These are phyloP conservation scores for Eretmochelys imbricata DNA, from an alignment of 2,113 vertebrate species.

Conservation along the genomic window DNA sequence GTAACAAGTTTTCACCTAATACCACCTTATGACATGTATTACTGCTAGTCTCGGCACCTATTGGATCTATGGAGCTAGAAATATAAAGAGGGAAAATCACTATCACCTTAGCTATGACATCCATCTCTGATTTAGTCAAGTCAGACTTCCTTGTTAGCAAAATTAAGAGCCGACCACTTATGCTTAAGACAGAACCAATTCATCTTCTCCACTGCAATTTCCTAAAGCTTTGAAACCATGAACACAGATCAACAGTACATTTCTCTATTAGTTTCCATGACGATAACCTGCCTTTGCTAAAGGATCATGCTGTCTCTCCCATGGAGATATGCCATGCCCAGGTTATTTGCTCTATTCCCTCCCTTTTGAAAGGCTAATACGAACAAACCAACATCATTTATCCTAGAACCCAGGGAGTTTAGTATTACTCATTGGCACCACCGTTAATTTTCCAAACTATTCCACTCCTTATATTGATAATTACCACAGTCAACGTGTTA, in stretches of 20 bases:
- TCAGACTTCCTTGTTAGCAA: background rate
- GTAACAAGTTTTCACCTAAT: background rate
- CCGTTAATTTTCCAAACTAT: background rate
- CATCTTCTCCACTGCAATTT: background rate
- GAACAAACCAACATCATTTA: background rate
- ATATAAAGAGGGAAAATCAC: background rate
- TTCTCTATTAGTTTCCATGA: background rate
- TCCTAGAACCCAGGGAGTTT: background rate
- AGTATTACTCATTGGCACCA: background rate
- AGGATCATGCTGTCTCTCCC: background rate
- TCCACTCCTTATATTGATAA: conserved; percentile 20
- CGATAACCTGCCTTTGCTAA: background rate
- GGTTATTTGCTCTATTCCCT: background rate
- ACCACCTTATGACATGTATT: background rate
- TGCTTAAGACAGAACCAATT: background rate
- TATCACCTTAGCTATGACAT: background rate
- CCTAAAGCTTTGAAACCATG: background rate
- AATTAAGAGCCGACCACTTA: background rate
- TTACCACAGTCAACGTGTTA: conserved; percentile 94
- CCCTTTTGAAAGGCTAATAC: background rate
- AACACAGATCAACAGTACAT: background rate
- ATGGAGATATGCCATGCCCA: background rate
- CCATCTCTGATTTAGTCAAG: background rate
- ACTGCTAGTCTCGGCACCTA: background rate
- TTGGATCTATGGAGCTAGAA: background rate